Conservation (phyloP, 2,797 vertebrate species). For the Anas bernieri region DNA sequence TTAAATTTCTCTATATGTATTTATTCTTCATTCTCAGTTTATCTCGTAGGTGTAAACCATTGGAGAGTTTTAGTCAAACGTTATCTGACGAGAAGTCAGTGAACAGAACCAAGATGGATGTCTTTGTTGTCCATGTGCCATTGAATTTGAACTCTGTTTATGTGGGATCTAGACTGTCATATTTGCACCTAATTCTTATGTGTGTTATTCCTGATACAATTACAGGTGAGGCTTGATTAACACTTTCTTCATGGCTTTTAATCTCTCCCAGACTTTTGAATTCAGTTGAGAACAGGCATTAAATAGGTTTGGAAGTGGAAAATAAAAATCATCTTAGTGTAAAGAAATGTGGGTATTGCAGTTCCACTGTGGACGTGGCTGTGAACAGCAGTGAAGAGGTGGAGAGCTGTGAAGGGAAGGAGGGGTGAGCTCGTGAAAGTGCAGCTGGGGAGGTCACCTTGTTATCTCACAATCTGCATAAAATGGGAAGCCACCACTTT, state of each 20-base stretch:
- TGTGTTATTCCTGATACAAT: neutral
- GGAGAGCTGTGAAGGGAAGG: accelerated
- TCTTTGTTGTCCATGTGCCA: neutral
- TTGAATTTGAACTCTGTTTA: neutral
- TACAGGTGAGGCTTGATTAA: neutral
- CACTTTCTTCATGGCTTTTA: neutral
- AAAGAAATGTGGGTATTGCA: neutral
- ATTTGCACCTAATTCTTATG: neutral
- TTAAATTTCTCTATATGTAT: neutral
- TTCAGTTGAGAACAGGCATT: neutral
- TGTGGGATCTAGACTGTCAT: neutral
- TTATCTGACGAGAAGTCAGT: neutral
- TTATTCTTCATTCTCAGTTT: neutral
- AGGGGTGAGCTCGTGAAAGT: neutral
- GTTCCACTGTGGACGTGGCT: neutral
- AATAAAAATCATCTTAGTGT: neutral
- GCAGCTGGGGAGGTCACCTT: neutral
- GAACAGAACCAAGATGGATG: neutral
- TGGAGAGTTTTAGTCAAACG: neutral
- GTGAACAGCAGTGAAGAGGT: neutral
- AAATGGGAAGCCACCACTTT: neutral
- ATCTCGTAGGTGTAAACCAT: neutral
- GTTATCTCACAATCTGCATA: neutral
- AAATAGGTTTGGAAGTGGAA: neutral
- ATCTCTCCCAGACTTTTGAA: neutral